These are phyloP conservation scores for Eristalis tenax DNA, from an alignment of 2,888 invertebrate species.

Conservation along the genomic window DNA sequence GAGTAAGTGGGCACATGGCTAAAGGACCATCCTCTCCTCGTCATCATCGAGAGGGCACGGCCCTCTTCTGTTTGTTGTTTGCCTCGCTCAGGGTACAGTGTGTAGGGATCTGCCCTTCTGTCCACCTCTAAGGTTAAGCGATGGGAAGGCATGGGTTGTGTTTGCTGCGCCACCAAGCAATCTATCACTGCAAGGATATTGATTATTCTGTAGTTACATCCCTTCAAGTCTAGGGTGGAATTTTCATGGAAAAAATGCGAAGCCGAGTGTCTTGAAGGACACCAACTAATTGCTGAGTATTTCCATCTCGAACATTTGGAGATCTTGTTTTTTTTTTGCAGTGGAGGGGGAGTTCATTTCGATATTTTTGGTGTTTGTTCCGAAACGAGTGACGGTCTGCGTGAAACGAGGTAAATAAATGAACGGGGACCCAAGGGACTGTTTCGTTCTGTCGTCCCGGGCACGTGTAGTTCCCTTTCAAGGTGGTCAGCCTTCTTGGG, in stretches of 20 bases:
- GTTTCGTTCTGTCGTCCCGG: neutral
- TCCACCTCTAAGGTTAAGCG: neutral
- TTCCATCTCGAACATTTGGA: neutral
- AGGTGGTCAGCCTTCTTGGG: too few species aligned
- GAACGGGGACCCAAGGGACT: neutral
- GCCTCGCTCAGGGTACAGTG: neutral
- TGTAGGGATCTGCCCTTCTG: neutral
- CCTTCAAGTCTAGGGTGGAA: neutral
- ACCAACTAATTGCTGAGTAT: neutral
- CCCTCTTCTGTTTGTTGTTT: neutral
- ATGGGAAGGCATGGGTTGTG: neutral
- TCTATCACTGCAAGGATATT: slow-evolving; percentile 40
- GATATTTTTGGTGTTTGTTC: neutral
- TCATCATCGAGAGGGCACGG: neutral
- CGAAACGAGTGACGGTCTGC: neutral
- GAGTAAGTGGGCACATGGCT: slow-evolving; percentile 40
- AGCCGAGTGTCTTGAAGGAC: neutral
- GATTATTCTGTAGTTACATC: neutral
- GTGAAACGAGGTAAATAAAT: neutral
- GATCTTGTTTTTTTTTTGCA: too few species aligned
- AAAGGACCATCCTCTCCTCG: slow-evolving; percentile 34
- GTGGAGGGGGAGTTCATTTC: neutral
- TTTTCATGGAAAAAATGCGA: neutral
- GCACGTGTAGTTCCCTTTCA: neutral
- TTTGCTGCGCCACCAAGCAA: slow-evolving; percentile 25